Evolutionary conservation across 1,140 invertebrate genomes (phyloP), one percentile per base, ranked within the genome.

Genomic region (Heliothis subflexa): DNA sequence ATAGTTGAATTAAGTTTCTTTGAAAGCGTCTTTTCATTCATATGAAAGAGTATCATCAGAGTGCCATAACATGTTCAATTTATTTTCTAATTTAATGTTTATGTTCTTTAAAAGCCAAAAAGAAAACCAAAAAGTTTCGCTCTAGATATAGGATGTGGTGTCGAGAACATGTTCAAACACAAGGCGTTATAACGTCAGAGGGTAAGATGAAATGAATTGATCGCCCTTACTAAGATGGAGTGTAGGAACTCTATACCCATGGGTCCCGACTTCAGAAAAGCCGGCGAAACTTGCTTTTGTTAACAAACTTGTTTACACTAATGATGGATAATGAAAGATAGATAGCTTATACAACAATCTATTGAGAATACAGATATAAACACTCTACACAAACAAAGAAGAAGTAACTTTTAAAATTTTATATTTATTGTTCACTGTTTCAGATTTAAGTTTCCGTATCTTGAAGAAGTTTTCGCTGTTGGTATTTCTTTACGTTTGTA

Each of bases 161-260:
- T 64, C 18, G 14, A 47, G 33, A 71, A 52, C 18, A 40, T 62
- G 52, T 59, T 75, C 45, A 52, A 62, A 49, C 59, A 52, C 21
- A 40, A 45, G 49, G 47, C 64, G 73, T 75, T 61, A 40, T n/a
- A 11, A 75, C 59, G 73, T 62, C 73, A 75, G 73, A 68, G 62
- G 75, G 64, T 77, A 21, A 55, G 75, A 55, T 77, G 75, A 77
- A 77, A 77, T 77, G 73, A 77, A 77, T 90, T 88, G 88, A 90
- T 90, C 83, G 84, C 74, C 76, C 76, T 70, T 82, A 82, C 83
- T 86, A 90, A 88, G 87, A 91, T 89, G 84, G 87, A 91, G 86
- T 83, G 85, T 74, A 80, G 81, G 78, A 85, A 85, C 81, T 85
- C 83, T 79, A 86, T 85, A 75, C 85, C 84, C 80, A 64, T 57